Conservation (phyloP, 2,797 vertebrate species). For the Sebastes cheni region DNA sequence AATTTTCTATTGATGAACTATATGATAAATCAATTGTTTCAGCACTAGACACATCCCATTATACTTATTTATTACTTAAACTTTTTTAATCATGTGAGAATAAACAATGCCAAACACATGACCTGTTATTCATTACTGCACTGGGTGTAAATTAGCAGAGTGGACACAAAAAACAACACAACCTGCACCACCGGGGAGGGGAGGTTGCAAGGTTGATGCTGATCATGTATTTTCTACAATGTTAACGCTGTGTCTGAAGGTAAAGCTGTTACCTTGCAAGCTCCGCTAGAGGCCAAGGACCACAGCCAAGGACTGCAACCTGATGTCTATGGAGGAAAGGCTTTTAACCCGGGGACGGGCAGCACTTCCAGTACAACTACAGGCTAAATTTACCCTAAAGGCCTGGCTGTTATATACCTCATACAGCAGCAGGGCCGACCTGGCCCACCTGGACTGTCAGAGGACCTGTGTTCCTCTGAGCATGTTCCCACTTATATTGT, state of each 20-base stretch:
- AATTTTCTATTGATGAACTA: neutral
- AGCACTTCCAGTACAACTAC: conserved; percentile 25
- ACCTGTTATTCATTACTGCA: conserved; percentile 1
- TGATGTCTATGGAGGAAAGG: conserved; percentile 50
- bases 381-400: conserved; percentile 52
- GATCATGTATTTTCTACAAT: conserved; percentile 36
- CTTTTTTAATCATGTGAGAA: neutral
- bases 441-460: conserved; percentile 56
- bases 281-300: conserved; percentile 36
- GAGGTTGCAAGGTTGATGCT: conserved; percentile 50
- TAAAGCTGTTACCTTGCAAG: conserved; percentile 55
- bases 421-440: conserved; percentile 20
- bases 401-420: conserved; percentile 13
- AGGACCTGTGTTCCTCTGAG: conserved; percentile 51
- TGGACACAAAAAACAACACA: conserved; percentile 25
- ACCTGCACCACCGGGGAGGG: conserved; percentile 20
- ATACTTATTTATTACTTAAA: neutral
- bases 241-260: conserved; percentile 38
- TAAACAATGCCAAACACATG: neutral
- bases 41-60: neutral
- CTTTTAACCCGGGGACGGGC: conserved; percentile 35
- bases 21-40: neutral
- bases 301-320: conserved; percentile 52
- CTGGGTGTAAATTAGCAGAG: conserved; percentile 18
- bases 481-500: conserved; percentile 50